Percentiles rank a stretch among this genome's conserved stretches.
Evolutionary conservation across 2,888 invertebrate genomes (phyloP).

Genomic region (Eurytoma adleriae): DNA sequence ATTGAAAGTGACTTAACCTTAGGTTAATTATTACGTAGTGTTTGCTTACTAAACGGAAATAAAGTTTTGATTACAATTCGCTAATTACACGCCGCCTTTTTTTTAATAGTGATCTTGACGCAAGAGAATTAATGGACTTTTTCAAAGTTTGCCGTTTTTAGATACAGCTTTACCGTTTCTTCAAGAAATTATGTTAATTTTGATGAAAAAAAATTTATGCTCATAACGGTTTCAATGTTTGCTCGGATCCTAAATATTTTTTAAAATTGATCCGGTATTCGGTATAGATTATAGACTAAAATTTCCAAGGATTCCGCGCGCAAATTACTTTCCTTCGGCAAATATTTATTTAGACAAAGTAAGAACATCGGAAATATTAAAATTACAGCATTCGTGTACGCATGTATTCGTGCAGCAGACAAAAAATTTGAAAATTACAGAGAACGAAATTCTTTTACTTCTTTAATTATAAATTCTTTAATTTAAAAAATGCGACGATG

Average conservation of each 20-base stretch:
- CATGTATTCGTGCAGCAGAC: neutral
- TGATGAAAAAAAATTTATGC: neutral
- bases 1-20: too few relatives aligned
- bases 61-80: too few relatives aligned
- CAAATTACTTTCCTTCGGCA: slow-evolving; percentile 8
- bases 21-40: too few relatives aligned
- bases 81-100: too few relatives aligned
- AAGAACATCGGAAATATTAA: neutral
- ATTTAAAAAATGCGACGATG: neutral
- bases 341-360: slow-evolving; percentile 3
- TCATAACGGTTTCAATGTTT: slow-evolving; percentile 27
- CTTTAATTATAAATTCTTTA: neutral
- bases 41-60: too few relatives aligned
- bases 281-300: neutral
- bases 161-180: slow-evolving; percentile 20
- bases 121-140: too few relatives aligned
- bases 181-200: slow-evolving; percentile 22
- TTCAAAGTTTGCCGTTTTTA: neutral
- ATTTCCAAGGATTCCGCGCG: slow-evolving; percentile 3
- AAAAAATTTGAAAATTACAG: neutral
- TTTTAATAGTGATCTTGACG: too few relatives aligned
- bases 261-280: neutral
- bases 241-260: slow-evolving; percentile 11
- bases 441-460: neutral
- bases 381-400: neutral